These are phyloP conservation scores for Sebastes nivosus DNA, from an alignment of 2,797 vertebrate species.

Conservation along the genomic window DNA sequence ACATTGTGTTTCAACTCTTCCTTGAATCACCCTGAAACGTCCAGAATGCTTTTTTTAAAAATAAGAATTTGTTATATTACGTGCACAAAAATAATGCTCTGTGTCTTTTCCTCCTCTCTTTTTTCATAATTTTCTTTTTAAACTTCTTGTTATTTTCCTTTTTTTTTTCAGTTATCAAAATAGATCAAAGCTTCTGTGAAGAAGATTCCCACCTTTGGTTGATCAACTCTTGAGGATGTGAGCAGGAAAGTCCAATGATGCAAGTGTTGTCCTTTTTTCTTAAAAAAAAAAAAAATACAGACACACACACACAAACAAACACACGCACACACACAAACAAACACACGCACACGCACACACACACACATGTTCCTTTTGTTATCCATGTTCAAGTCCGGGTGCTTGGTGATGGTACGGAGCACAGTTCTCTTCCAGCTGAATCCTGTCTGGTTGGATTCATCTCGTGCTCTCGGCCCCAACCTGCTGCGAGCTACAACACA, in stretches of 20 bases:
- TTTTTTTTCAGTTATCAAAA: constrained; percentile 84
- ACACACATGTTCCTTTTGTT: constrained; percentile 76
- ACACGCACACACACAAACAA: neutral
- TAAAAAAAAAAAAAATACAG: constrained; percentile 33
- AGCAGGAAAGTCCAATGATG: constrained; percentile 68
- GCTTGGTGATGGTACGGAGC: constrained; percentile 66
- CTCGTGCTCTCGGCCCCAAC: constrained; percentile 55
- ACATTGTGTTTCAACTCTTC: constrained; percentile 80
- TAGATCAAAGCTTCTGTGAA: constrained; percentile 81
- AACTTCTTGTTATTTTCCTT: constrained; percentile 52
- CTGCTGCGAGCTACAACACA: constrained; percentile 56
- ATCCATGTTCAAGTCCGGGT: constrained; percentile 76
- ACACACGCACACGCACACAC: constrained; percentile 12
- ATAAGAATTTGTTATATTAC: constrained; percentile 80
- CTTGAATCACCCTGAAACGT: constrained; percentile 79
- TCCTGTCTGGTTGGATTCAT: constrained; percentile 64
- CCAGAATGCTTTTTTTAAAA: constrained; percentile 79
- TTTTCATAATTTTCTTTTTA: constrained; percentile 45
- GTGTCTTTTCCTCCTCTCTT: constrained; percentile 68
- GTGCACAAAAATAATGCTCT: constrained; percentile 83
- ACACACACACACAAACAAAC: neutral
- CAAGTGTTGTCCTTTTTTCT: constrained; percentile 68
- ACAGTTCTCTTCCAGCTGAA: constrained; percentile 64
- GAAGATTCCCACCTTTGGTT: constrained; percentile 81
- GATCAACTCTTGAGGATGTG: constrained; percentile 74